Evolutionary conservation across 2,113 vertebrate genomes (phyloP).

Genomic region (Dromaius novaehollandiae): DNA sequence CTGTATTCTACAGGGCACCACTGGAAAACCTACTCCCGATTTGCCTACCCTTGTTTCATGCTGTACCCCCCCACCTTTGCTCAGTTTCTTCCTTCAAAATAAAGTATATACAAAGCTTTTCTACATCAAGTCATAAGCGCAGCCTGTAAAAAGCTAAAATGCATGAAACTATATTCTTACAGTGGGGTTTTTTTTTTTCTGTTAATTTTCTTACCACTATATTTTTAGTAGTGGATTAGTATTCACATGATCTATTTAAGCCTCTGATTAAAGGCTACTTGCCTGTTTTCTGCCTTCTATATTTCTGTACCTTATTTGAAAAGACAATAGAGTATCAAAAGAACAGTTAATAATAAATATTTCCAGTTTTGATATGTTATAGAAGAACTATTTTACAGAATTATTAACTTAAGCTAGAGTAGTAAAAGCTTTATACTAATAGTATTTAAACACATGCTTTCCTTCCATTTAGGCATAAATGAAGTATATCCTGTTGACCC

Average conservation of each 20-base stretch:
- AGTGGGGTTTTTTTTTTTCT: constrained; percentile 9
- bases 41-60: constrained; percentile 6
- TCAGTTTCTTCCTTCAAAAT: constrained; percentile 54
- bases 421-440: not conserved
- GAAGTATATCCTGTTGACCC: not conserved
- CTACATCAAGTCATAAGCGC: constrained; percentile 22
- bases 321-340: constrained; percentile 74
- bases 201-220: constrained; percentile 58
- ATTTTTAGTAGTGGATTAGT: constrained; percentile 74
- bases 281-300: constrained; percentile 72
- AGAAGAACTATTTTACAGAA: constrained; percentile 46
- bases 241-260: constrained; percentile 65
- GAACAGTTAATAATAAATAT: constrained; percentile 56
- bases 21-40: not conserved
- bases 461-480: not conserved
- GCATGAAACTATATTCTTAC: constrained; percentile 30
- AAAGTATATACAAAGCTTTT: constrained; percentile 38
- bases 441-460: not conserved
- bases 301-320: constrained; percentile 77
- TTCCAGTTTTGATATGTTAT: constrained; percentile 38
- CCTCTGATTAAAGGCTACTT: constrained; percentile 71
- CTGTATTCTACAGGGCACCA: not conserved
- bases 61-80: constrained; percentile 2
- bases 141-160: constrained; percentile 57
- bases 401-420: constrained; percentile 20